Evolutionary conservation across 1,140 invertebrate genomes (phyloP).

Genomic region (Cyclina sinensis): DNA sequence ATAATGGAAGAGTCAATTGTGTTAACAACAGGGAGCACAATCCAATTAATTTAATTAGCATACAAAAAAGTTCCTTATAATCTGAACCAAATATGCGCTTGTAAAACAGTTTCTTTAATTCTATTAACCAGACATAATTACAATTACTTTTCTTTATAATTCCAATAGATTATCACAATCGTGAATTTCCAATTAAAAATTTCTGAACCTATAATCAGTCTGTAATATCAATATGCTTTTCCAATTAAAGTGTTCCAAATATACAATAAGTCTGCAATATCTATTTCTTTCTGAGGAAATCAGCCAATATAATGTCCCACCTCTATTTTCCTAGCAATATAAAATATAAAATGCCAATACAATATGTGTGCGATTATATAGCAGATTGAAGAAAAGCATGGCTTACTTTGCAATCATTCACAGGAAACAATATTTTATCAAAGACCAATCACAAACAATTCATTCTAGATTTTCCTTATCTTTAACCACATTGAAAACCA

Average conservation of each 20-base stretch:
- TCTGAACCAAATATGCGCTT: too few species aligned
- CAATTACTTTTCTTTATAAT: too few species aligned
- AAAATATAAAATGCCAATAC: slow-evolving; percentile 47
- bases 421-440: slow-evolving; percentile 44
- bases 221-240: too few species aligned
- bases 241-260: neutral
- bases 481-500: slow-evolving; percentile 7
- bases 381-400: neutral
- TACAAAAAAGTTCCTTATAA: too few species aligned
- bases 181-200: too few species aligned
- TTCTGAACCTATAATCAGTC: too few species aligned
- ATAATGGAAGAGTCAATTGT: too few species aligned
- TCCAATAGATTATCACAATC: too few species aligned
- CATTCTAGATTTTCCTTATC: slow-evolving; percentile 23
- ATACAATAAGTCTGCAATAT: neutral
- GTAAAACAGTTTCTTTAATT: too few species aligned
- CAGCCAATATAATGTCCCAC: neutral
- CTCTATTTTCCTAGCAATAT: slow-evolving; percentile 11
- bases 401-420: slow-evolving; percentile 18
- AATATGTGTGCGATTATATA: slow-evolving; percentile 13
- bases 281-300: neutral
- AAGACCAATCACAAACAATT: slow-evolving; percentile 34
- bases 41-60: too few species aligned
- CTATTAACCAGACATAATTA: too few species aligned
- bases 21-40: too few species aligned